A percentile compares a stretch with the other conserved stretches of the same genome.
Evolutionary conservation across 2,888 invertebrate species (phyloP).

Genomic region (Mythimna loreyi): DNA sequence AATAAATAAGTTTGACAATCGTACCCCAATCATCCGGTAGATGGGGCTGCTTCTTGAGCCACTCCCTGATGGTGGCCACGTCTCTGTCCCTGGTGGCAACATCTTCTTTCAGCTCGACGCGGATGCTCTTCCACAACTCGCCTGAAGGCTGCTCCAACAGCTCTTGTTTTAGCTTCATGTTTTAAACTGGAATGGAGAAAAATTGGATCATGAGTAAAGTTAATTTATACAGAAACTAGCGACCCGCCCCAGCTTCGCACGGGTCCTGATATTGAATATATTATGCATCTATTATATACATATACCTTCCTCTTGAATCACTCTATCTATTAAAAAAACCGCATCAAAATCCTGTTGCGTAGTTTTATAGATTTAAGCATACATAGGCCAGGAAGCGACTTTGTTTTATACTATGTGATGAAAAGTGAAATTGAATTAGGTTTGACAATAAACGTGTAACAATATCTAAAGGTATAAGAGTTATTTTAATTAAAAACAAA

Average conservation of each 20-base stretch:
- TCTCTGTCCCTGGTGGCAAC: constrained; percentile 90
- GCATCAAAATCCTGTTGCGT: too few relatives aligned
- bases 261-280: too few relatives aligned
- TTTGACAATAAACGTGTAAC: not conserved
- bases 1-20: constrained; percentile 20
- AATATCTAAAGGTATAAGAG: too few relatives aligned
- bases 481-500: too few relatives aligned
- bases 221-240: not conserved
- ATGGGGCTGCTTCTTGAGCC: constrained; percentile 92
- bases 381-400: too few relatives aligned
- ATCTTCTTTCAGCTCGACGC: constrained; percentile 93
- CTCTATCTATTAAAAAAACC: too few relatives aligned
- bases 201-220: not conserved
- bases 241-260: too few relatives aligned
- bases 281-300: too few relatives aligned
- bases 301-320: too few relatives aligned
- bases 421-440: not conserved
- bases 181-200: constrained; percentile 60
- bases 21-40: constrained; percentile 91
- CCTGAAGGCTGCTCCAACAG: constrained; percentile 92
- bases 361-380: too few relatives aligned
- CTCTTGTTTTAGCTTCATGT: constrained; percentile 90
- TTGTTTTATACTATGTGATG: too few relatives aligned
- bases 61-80: constrained; percentile 91
- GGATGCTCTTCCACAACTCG: constrained; percentile 92